phyloP scores from a whole-genome alignment of 2,113 vertebrate species.

The Rhynchomys soricoides region DNA sequence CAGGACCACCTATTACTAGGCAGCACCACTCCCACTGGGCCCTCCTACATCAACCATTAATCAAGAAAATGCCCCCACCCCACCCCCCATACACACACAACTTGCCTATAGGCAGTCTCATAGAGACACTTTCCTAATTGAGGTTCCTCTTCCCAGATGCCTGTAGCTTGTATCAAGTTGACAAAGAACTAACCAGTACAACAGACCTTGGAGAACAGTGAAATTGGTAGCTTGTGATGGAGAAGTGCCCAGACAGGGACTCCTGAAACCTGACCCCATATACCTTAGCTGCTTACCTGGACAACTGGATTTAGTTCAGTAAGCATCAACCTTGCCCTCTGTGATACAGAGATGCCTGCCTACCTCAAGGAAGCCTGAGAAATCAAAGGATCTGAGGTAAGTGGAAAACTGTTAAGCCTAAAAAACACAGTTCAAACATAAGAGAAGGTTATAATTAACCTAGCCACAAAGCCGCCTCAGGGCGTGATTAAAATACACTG shows the following conservation, averaged over 20 bases:
- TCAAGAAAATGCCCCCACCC: neutral
- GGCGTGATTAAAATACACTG: slow-evolving; percentile 75
- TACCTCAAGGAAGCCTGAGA: slow-evolving; percentile 20
- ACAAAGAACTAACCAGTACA: neutral
- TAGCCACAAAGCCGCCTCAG: slow-evolving; percentile 60
- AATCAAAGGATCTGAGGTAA: slow-evolving; percentile 44
- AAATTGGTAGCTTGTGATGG: neutral
- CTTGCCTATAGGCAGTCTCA: neutral
- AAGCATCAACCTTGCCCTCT: neutral
- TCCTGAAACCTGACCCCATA: neutral
- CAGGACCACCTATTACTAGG: neutral
- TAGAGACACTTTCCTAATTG: neutral
- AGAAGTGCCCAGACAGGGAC: neutral
- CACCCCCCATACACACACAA: neutral
- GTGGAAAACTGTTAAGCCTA: slow-evolving; percentile 4
- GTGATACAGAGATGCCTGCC: slow-evolving; percentile 31
- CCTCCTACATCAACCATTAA: neutral
- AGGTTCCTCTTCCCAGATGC: neutral
- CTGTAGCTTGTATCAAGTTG: neutral
- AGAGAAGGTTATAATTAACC: slow-evolving; percentile 76
- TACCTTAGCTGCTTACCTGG: neutral
- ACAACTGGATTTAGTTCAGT: neutral
- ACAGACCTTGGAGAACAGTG: neutral
- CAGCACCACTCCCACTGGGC: neutral
- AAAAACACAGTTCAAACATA: slow-evolving; percentile 52